Evolutionary conservation across 2,113 vertebrate species (phyloP).

Genomic region (Hippopotamus amphibius): DNA sequence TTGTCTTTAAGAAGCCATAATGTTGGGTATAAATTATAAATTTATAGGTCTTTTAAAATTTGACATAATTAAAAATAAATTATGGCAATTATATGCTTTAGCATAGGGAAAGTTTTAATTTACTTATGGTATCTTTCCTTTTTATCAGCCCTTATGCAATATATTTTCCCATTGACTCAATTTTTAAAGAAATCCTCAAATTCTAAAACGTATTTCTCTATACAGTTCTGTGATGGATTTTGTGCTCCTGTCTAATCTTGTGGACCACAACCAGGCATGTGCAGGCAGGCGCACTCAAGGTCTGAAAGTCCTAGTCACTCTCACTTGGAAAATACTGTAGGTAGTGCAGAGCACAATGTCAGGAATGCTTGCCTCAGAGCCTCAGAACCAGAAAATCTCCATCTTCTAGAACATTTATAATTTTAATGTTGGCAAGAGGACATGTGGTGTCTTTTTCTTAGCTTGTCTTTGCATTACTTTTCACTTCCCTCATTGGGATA

Average conservation of each 20-base stretch:
- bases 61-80: neutral
- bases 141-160: neutral
- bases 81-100: neutral
- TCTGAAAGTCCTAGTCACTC: neutral
- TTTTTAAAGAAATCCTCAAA: neutral
- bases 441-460: neutral
- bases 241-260: neutral
- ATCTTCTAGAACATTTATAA: neutral
- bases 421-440: neutral
- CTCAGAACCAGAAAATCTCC: neutral
- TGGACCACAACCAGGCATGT: neutral
- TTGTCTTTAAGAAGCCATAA: neutral
- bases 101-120: neutral
- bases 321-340: neutral
- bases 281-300: neutral
- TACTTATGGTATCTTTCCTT: neutral
- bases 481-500: neutral
- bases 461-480: neutral
- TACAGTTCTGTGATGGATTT: neutral
- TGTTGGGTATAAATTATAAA: neutral
- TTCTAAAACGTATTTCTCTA: neutral
- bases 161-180: neutral
- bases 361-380: neutral
- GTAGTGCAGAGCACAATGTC: neutral
- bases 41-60: neutral